Conservation (phyloP, 2,888 invertebrate species). For the Pollenia angustigena region DNA sequence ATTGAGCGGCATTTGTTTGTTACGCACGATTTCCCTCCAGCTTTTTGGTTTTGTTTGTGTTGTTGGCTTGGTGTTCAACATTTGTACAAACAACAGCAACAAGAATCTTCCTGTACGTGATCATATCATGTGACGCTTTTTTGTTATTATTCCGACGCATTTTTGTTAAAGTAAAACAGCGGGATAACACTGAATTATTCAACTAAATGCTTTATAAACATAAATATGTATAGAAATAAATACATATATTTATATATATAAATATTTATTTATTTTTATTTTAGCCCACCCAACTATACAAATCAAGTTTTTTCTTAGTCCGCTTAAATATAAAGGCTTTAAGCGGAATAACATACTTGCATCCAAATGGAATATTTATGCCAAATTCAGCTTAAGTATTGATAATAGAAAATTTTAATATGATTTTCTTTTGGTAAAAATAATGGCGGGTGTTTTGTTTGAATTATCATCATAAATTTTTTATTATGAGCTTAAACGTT, state of each 20-base stretch:
- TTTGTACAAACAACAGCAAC: slow-evolving; percentile 3
- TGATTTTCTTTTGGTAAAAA: not conserved
- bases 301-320: not conserved
- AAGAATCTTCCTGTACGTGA: slow-evolving; percentile 7
- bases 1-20: slow-evolving; percentile 2
- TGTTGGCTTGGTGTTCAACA: not conserved
- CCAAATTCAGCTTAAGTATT: not conserved
- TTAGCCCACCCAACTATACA: not conserved
- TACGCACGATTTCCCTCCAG: not conserved
- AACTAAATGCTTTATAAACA: not conserved
- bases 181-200: slow-evolving; percentile 19
- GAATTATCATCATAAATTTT: not conserved
- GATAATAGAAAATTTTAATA: not conserved
- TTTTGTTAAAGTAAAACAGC: slow-evolving; percentile 18
- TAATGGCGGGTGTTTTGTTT: not conserved
- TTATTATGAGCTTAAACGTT: not conserved
- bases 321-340: not conserved
- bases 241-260: too few relatives aligned
- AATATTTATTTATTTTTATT: too few relatives aligned
- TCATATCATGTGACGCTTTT: not conserved
- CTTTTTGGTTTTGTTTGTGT: not conserved
- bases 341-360: not conserved
- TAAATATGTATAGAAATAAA: not conserved
- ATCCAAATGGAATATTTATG: slow-evolving; percentile 1
- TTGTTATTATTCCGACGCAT: not conserved